Evolutionary conservation across 2,888 invertebrate genomes (phyloP).

Genomic region (Microplitis manilae): DNA sequence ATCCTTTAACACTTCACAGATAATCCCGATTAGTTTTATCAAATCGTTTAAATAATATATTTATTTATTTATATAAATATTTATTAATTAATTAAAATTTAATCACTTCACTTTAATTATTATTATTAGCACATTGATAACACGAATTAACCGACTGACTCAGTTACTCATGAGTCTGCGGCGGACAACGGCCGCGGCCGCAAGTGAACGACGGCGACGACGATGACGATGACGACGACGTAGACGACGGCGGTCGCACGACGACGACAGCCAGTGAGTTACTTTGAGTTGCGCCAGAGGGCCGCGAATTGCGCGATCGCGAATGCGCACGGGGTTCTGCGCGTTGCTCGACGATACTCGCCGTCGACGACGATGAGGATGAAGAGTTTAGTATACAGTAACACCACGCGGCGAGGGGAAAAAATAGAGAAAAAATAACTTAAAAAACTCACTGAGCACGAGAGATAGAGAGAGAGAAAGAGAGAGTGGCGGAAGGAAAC

Average conservation of each 20-base stretch:
- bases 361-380: neutral
- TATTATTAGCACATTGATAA: neutral
- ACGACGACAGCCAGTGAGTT: neutral
- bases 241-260: neutral
- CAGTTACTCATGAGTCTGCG: constrained; percentile 3
- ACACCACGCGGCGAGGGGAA: neutral
- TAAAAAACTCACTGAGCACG: constrained; percentile 27
- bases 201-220: constrained; percentile 7
- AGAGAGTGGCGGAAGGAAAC: constrained; percentile 32
- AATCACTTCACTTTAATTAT: no score
- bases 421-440: constrained; percentile 24
- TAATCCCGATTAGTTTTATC: neutral
- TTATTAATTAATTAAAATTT: neutral
- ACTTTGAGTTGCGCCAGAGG: constrained; percentile 4
- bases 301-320: constrained; percentile 4
- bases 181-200: constrained; percentile 29
- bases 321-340: constrained; percentile 50
- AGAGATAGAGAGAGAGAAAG: constrained; percentile 18
- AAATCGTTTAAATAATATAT: neutral
- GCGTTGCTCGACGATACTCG: constrained; percentile 40
- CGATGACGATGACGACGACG: neutral
- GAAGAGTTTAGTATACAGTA: constrained; percentile 20
- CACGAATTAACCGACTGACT: neutral
- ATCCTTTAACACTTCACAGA: neutral
- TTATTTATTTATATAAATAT: neutral